phyloP scores from a whole-genome alignment of 2,888 invertebrate species.

The Brachypterus glaber region DNA sequence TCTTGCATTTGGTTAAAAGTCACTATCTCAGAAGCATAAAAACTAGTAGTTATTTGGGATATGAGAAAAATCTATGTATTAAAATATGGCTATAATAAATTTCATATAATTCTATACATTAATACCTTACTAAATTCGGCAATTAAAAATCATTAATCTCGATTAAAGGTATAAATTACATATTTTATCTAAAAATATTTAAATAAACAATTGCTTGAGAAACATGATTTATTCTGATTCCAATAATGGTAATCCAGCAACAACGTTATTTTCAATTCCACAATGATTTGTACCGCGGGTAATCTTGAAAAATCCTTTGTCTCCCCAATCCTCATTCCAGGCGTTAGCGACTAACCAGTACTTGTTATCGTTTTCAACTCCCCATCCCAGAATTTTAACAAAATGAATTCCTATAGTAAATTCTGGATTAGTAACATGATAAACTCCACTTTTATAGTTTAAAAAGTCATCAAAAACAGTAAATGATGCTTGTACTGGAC shows the following conservation, averaged over 20 bases:
- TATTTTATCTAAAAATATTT: too few species aligned
- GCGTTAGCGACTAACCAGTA: constrained; percentile 91
- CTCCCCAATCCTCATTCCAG: constrained; percentile 92
- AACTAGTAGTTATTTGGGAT: too few species aligned
- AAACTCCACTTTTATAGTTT: not conserved
- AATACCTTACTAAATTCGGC: too few species aligned
- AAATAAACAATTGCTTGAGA: too few species aligned
- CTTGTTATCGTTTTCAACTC: constrained; percentile 57
- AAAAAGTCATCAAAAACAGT: not conserved
- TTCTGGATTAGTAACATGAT: too few species aligned
- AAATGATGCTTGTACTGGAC: constrained; percentile 1
- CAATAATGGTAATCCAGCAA: constrained; percentile 54
- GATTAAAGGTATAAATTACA: too few species aligned
- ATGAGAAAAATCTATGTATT: too few species aligned
- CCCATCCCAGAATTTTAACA: constrained; percentile 82
- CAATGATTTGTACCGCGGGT: constrained; percentile 69
- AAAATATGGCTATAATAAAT: too few species aligned
- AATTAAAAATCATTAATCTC: too few species aligned
- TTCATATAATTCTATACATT: too few species aligned
- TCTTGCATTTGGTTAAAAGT: too few species aligned
- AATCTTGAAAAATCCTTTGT: constrained; percentile 80
- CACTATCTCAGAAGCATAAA: too few species aligned
- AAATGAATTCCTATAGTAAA: constrained; percentile 88
- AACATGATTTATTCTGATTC: not conserved
- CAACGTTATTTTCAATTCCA: constrained; percentile 62